Evolutionary conservation across 2,113 vertebrate species (phyloP), one percentile per base, ranked within the genome.

Genomic region (Rhabdomys dilectus): DNA sequence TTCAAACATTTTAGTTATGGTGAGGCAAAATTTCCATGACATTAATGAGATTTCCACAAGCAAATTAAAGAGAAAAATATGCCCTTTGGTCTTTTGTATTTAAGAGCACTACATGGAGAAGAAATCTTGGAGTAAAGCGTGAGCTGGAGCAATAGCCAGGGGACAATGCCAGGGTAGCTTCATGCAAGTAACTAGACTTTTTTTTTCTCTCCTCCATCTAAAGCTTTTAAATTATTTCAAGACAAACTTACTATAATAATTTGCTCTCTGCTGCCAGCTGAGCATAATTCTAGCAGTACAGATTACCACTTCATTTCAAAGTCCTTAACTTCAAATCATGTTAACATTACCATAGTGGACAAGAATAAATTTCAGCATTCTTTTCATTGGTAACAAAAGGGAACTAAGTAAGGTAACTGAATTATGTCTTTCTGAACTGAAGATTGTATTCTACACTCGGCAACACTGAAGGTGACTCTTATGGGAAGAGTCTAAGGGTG

Each of bases 61-160:
- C 84, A 96, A 84, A 97, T 97, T 97, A 98, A 77, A 93, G 91
- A 95, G 84, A 90, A 97, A 98, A 98, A 87, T 92, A 93, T 93
- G 87, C 82, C 91, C 93, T 95, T 96, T 90, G 78, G 87, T 97
- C 93, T 78, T 70, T 85, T 94, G n/a, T 89, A 93, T 93, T 73
- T 93, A 89, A 90, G 82, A 76, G 70, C 45, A 24, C 58, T 88
- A 66, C 66, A 29, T 77, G 48, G 75, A 88, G 87, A 96, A 96
- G 91, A 96, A 96, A 85, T 91, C 81, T 95, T 51, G 68, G 58
- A 81, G 39, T 76, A 92, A 95, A 87, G 51, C 26, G 21, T 66
- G 1, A 3, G 75, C 62, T 90, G 75, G 91, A 95, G 95, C 48
- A 85, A 93, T 62, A 94, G 75, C 96, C 77, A 87, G 29, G 31